Evolutionary conservation across 2,113 vertebrate species (phyloP), one percentile per base, ranked within the genome.

Genomic region (Coptodon bakossiorum): DNA sequence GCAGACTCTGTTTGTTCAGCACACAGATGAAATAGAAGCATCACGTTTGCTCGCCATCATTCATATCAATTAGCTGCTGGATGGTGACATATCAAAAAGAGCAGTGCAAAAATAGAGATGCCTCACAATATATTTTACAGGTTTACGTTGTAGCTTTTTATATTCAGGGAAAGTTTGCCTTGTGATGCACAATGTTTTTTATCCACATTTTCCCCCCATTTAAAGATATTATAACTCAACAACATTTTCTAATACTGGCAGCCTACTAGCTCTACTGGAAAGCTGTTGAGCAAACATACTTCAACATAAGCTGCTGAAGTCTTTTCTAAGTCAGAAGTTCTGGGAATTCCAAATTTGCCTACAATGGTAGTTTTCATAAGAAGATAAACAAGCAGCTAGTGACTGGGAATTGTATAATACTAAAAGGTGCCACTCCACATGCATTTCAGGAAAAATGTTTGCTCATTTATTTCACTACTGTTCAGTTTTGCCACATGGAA

Each of bases 11-110:
- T 91, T 91, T 91, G 22, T 83, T 71, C 80, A 81, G 57, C 87
- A 80, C 59, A 83, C 73, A 50, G 82, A 85, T 84, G 73, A 90
- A 91, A 88, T 84, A 86, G 87, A 76, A 89, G 81, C 89, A 57
- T 27, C 17, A 34, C 52, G 83, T 92, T 92, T 92, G 6, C 84
- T 85, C 71, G 5, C 40, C 90, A 88, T 92, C 88, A 87, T 10
- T 92, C 86, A 92, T 87, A 85, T 91, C 89, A 88, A 38, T 84
- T 86, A 83, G 88, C 57, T 79, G 85, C 59, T 87, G 80, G 68
- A 19, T 56, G 85, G 53, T 14, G 22, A 61, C 53, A 17, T 71
- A 27, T 84, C 34, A 91, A 48, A 63, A 76, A 34, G 73, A 78
- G 73, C 68, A 34, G 73, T 31, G 56, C 73, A 31, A 52, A 63